A percentile compares a stretch with the other conserved stretches of the same genome.
These are phyloP conservation scores for Apodemus agrarius DNA, from an alignment of 2,797 vertebrate genomes.

Conservation along the genomic window DNA sequence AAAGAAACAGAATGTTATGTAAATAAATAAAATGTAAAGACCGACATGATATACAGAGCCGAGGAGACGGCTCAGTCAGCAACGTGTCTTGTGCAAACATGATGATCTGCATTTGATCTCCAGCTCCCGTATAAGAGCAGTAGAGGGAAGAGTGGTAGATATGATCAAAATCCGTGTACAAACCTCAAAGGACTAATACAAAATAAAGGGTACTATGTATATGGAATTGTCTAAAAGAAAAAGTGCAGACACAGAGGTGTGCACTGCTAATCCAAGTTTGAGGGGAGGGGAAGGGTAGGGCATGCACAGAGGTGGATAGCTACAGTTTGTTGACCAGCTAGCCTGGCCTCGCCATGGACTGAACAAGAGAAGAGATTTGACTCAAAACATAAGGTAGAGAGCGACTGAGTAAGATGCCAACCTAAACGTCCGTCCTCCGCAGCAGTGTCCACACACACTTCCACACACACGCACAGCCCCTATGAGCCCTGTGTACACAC, in stretches of 20 bases:
- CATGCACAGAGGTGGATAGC: not conserved
- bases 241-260: not conserved
- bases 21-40: not conserved
- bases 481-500: too few species aligned
- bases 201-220: not conserved
- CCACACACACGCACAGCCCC: not conserved
- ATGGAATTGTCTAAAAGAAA: not conserved
- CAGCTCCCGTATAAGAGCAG: not conserved
- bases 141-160: not conserved
- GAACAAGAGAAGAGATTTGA: not conserved
- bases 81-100: not conserved
- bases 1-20: not conserved
- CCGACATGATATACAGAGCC: not conserved
- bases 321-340: not conserved
- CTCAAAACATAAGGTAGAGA: not conserved
- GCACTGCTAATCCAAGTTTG: not conserved
- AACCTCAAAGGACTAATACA: not conserved
- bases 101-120: not conserved
- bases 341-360: not conserved
- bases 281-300: accelerated
- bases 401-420: not conserved
- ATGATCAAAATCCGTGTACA: not conserved
- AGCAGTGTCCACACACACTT: not conserved
- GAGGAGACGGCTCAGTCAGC: not conserved
- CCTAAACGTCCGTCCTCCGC: not conserved